Percentiles rank a stretch among this genome's conserved stretches.
Evolutionary conservation across 2,888 invertebrate genomes (phyloP).

Genomic region (Torymus auratus): DNA sequence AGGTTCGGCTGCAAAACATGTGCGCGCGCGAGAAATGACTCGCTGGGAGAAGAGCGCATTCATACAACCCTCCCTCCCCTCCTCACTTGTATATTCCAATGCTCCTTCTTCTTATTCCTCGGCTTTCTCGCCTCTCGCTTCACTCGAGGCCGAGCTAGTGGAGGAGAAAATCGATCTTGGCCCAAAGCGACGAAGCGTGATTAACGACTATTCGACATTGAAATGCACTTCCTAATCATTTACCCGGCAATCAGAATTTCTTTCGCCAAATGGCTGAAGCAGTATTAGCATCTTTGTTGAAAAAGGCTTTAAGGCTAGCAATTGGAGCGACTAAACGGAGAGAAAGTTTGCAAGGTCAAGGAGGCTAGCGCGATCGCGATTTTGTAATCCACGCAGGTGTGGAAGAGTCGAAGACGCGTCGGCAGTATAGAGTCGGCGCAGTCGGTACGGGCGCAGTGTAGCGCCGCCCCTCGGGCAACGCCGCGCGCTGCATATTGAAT

Average conservation of each 20-base stretch:
- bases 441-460: no score
- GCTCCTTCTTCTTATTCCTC: not conserved
- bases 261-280: no score
- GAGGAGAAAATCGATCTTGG: constrained; percentile 47
- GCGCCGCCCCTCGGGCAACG: not conserved
- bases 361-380: no score
- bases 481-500: constrained; percentile 46
- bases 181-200: constrained; percentile 42
- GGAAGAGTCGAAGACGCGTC: no score
- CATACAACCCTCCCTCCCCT: not conserved
- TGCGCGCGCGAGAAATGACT: constrained; percentile 39
- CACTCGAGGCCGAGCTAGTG: not conserved
- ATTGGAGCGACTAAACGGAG: no score
- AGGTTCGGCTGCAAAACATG: not conserved
- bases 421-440: no score
- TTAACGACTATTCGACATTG: constrained; percentile 44
- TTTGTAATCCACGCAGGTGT: no score
- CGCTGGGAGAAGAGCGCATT: constrained; percentile 31
- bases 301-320: no score
- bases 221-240: no score
- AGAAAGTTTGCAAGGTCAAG: no score
- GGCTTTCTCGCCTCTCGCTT: not conserved
- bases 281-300: no score
- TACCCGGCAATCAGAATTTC: no score
- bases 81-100: not conserved